A percentile compares a stretch with the other conserved stretches of the same genome.
phyloP scores from a whole-genome alignment of 2,113 vertebrate genomes.

The Aldabrachelys gigantea region DNA sequence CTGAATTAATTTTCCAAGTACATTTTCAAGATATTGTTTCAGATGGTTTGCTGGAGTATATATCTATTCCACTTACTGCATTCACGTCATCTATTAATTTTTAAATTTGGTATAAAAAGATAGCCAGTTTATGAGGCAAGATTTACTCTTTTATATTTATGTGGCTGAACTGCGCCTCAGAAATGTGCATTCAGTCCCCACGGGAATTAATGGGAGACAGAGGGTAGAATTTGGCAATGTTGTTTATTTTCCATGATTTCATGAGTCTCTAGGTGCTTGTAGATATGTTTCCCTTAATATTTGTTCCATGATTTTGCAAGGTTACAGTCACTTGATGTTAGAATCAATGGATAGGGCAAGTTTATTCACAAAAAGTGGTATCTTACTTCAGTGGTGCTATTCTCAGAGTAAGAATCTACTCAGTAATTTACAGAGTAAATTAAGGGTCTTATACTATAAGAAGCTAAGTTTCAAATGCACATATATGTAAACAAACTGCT shows the following conservation, averaged over 20 bases:
- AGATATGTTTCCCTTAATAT: neutral
- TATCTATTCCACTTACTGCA: neutral
- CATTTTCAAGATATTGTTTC: neutral
- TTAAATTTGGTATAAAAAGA: neutral
- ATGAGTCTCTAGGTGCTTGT: neutral
- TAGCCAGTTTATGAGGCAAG: neutral
- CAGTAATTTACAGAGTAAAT: neutral
- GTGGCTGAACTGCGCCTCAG: neutral
- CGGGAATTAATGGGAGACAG: neutral
- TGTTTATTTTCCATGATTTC: neutral
- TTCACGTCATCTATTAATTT: neutral
- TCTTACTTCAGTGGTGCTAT: neutral
- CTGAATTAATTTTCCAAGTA: neutral
- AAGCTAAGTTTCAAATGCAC: neutral
- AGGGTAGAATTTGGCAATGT: neutral
- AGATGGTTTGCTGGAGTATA: neutral
- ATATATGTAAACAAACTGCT: neutral
- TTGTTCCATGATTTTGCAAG: neutral
- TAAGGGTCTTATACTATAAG: neutral
- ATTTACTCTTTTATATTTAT: neutral
- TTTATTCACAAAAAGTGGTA: neutral
- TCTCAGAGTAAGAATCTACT: neutral
- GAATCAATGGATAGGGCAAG: neutral
- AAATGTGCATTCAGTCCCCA: neutral
- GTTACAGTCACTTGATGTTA: neutral